Conservation (phyloP, 2,113 vertebrate genomes). For the Nesoenas mayeri region DNA sequence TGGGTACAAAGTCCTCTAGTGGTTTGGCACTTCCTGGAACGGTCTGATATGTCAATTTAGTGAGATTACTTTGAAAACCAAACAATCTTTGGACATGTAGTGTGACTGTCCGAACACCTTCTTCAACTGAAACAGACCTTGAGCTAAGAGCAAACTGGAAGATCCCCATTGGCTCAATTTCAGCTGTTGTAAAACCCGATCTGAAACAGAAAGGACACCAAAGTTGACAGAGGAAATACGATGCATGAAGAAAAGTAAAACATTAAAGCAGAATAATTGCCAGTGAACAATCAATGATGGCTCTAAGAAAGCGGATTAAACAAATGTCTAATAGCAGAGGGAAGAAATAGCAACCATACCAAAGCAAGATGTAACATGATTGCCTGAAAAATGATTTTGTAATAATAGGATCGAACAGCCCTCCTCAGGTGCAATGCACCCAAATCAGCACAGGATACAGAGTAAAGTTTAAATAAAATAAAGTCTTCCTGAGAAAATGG, state of each 20-base stretch:
- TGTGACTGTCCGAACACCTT: conserved; percentile 78
- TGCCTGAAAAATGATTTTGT: background rate
- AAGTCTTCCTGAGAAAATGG: background rate
- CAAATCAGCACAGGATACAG: background rate
- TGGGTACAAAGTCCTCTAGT: conserved; percentile 81
- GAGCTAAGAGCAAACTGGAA: conserved; percentile 89
- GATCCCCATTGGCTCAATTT: conserved; percentile 93
- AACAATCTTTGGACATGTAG: conserved; percentile 88
- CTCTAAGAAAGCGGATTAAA: background rate
- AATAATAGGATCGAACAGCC: background rate
- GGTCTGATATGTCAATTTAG: conserved; percentile 82
- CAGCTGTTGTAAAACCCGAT: conserved; percentile 81
- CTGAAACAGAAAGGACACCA: conserved; percentile 61
- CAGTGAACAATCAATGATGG: background rate
- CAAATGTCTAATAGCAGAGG: background rate
- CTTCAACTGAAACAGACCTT: conserved; percentile 79
- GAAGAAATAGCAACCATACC: background rate
- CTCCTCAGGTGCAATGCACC: background rate
- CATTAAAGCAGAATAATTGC: background rate
- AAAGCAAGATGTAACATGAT: background rate
- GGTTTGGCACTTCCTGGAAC: conserved; percentile 83
- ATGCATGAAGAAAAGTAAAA: too few species aligned
- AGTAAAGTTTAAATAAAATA: background rate
- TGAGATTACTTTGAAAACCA: conserved; percentile 84
- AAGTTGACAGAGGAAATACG: background rate